These are phyloP conservation scores for Syngnathus typhle DNA, from an alignment of 2,113 vertebrate genomes.

Conservation along the genomic window DNA sequence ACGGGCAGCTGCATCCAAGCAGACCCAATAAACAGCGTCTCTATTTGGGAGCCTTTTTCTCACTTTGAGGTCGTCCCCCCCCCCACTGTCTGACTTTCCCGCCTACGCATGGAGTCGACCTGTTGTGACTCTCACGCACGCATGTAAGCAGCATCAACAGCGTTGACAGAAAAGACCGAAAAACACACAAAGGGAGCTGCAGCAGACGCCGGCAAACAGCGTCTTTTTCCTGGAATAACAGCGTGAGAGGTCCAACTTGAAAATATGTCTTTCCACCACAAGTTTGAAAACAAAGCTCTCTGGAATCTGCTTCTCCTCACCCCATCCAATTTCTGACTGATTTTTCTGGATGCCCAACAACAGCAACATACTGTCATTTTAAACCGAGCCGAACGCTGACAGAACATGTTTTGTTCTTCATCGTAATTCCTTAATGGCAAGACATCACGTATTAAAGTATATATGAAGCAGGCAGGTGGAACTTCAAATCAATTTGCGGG, in stretches of 20 bases:
- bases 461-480: constrained; percentile 9
- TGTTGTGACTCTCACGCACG: constrained; percentile 56
- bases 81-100: constrained; percentile 49
- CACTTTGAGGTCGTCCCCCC: constrained; percentile 38
- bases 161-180: constrained; percentile 10
- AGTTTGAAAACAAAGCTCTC: constrained; percentile 61
- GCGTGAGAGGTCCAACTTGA: constrained; percentile 38
- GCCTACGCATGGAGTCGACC: constrained; percentile 30
- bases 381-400: constrained; percentile 17
- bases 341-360: constrained; percentile 45
- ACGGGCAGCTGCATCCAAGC: not conserved
- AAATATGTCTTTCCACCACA: constrained; percentile 58
- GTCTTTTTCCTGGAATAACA: constrained; percentile 56
- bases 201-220: constrained; percentile 2
- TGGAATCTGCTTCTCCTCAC: constrained; percentile 42
- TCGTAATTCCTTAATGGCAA: not conserved
- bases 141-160: constrained; percentile 10
- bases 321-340: constrained; percentile 22
- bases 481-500: constrained; percentile 33
- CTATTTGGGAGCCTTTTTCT: constrained; percentile 14
- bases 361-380: constrained; percentile 17
- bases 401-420: not conserved
- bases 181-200: not conserved
- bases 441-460: not conserved
- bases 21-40: constrained; percentile 20